Evolutionary conservation across 1,140 invertebrate genomes (phyloP).

Genomic region (Drosophila parvula): DNA sequence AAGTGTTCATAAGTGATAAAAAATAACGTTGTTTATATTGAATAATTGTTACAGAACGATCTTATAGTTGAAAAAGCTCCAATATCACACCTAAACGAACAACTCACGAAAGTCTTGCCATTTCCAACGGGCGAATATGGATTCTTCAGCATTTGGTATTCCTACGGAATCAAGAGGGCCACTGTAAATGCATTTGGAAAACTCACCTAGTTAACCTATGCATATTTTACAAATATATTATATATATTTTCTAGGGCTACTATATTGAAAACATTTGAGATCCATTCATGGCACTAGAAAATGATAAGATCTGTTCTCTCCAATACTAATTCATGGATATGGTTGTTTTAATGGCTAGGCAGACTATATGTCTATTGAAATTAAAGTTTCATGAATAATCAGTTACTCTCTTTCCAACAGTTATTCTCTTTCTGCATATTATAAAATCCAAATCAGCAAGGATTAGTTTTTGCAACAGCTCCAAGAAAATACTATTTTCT

Average conservation of each 20-base stretch:
- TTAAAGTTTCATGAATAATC: no score
- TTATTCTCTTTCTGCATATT: no score
- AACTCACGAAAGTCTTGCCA: neutral
- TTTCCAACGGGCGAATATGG: conserved; percentile 9
- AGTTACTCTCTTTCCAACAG: no score
- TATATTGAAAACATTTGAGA: no score
- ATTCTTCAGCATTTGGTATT: conserved; percentile 3
- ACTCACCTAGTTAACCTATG: no score
- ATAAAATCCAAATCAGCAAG: no score
- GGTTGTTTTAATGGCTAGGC: no score
- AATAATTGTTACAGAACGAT: neutral
- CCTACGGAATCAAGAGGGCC: neutral
- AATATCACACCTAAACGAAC: neutral
- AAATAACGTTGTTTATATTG: neutral
- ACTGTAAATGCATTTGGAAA: conserved; percentile 2
- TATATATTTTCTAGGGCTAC: no score
- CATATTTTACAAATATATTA: no score
- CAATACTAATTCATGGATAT: no score
- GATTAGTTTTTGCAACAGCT: neutral
- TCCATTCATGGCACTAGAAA: neutral
- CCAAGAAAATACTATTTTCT: neutral
- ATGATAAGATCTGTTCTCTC: neutral
- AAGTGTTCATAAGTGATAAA: neutral
- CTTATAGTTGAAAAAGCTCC: neutral
- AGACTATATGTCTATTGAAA: no score